Conservation (phyloP, 2,113 vertebrate genomes). For the Diglossa brunneiventris region DNA sequence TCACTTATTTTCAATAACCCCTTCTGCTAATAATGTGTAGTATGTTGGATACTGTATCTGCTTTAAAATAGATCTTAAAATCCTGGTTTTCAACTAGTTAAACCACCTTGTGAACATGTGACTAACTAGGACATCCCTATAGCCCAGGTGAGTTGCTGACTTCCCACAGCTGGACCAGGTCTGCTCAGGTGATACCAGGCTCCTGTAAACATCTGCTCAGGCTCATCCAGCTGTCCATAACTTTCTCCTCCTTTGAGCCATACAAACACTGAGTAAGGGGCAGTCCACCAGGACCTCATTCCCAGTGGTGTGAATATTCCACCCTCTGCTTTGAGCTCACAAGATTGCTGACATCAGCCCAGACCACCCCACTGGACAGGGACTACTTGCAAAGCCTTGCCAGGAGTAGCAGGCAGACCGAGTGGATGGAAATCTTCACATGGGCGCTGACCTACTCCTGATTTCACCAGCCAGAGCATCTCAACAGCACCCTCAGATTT, state of each 20-base stretch:
- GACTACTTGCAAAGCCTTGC: background rate
- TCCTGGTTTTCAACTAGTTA: background rate
- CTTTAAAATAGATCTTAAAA: slow-evolving; percentile 4
- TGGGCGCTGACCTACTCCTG: background rate
- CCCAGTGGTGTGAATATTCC: rapidly evolving
- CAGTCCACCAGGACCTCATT: background rate
- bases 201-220: background rate
- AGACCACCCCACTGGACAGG: too few species aligned
- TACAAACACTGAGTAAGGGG: background rate
- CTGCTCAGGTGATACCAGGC: background rate
- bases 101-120: background rate
- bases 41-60: background rate
- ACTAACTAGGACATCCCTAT: background rate
- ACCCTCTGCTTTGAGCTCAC: background rate
- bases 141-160: background rate
- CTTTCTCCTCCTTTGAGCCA: background rate
- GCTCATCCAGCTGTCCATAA: background rate
- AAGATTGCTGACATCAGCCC: background rate
- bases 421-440: background rate
- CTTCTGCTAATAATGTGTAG: background rate
- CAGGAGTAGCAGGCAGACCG: rapidly evolving
- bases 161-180: rapidly evolving
- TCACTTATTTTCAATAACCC: background rate
- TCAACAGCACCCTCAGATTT: background rate
- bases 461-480: background rate